Conservation (phyloP, 2,888 invertebrate genomes). For the Autographa pulchrina region DNA sequence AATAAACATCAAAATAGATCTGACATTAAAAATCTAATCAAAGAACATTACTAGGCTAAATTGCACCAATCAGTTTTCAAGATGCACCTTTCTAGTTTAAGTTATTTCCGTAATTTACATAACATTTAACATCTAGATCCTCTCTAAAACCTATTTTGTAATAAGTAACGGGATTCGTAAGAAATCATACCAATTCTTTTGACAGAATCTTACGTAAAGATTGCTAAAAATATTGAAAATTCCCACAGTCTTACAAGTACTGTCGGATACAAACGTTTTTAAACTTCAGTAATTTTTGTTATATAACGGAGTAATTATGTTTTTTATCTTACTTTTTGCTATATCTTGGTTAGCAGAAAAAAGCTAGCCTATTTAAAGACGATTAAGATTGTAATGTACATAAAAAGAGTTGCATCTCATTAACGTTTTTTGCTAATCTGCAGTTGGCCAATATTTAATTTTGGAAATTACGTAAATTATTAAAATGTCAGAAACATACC, state of each 20-base stretch:
- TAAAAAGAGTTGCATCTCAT: no score
- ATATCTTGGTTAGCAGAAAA: neutral
- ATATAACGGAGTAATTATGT: neutral
- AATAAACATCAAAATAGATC: conserved; percentile 32
- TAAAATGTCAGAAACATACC: neutral
- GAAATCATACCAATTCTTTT: conserved; percentile 32
- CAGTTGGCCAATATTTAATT: neutral
- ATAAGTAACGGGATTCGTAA: conserved; percentile 20
- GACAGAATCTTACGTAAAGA: conserved; percentile 39
- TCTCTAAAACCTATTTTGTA: conserved; percentile 46
- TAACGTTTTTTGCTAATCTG: neutral
- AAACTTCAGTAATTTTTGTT: neutral
- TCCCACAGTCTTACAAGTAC: conserved; percentile 42
- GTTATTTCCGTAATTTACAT: conserved; percentile 47
- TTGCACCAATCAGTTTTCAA: conserved; percentile 34
- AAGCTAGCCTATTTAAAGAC: neutral
- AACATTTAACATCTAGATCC: conserved; percentile 50
- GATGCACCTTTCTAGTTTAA: conserved; percentile 28
- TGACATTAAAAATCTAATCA: conserved; percentile 29
- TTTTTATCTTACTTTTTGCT: neutral
- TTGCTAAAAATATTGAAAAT: conserved; percentile 45
- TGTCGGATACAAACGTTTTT: neutral
- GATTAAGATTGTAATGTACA: no score
- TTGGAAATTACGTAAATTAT: neutral
- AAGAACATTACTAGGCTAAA: conserved; percentile 25